Base-by-base conservation (phyloP, 2,888 invertebrate genomes). In the Pollenia amentaria region DNA sequence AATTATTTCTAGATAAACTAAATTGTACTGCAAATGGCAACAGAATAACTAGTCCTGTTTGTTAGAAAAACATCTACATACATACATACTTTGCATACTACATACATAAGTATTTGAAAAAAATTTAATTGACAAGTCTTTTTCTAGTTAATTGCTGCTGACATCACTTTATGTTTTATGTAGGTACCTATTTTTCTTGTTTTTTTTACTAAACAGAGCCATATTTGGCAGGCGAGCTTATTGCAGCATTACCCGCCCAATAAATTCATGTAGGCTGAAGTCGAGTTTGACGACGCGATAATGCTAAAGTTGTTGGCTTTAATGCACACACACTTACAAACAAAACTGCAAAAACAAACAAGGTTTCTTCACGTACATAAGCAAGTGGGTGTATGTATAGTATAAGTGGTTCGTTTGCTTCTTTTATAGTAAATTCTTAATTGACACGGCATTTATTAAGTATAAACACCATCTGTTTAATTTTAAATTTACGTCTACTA, bases 111-210 rank as follows among this genome's bases (percentile, higher is more conserved):
- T 29, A 60, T n/a, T 42, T 38, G 0, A 60, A 60, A 60, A 38
- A 14, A 60, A 38, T 38, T 4, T 7, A 60, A 38, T 55, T 38
- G 12, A 9, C 14, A 62, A 77, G 7, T 12, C 73, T 48, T 38
- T 69, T 72, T 77, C 10, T 0, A 42, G 65, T 46, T 64, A 48
- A 14, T 53, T 64, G 53, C 18, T 73, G 73, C 69, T 82, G 85
- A 85, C 85, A 73, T 85, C 85, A 85, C 40, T 62, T 73, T 29
- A 6, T 29, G 29, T 29, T 29, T 29, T 29, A 29, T 29, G 29
- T n/a, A n/a, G n/a, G n/a, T 29, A 29, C 6, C n/a, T n/a, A n/a
- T 29, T 29, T 77, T 81, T 85, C 21, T 69, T 69, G n/a, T 60
- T 18, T 18, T 29, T 29, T 51, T 21, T 16, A 21, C 6, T 55